Evolutionary conservation across 2,888 invertebrate species (phyloP).

Genomic region (Heliconius aoede): DNA sequence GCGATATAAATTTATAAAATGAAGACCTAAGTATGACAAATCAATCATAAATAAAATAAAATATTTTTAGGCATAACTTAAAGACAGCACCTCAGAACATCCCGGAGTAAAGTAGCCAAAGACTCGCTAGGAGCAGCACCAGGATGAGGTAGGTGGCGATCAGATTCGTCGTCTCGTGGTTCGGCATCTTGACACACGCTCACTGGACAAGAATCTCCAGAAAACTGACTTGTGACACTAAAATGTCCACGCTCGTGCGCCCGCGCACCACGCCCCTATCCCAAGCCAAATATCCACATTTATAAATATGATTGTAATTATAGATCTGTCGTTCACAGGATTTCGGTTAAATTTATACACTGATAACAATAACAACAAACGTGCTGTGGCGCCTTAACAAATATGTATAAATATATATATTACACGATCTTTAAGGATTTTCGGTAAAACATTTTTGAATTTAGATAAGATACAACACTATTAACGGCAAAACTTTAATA

Average conservation of each 20-base stretch:
- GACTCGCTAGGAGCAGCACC: conserved; percentile 85
- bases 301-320: conserved; percentile 70
- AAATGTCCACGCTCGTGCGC: conserved; percentile 57
- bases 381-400: conserved; percentile 2
- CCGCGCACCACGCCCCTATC: conserved; percentile 65
- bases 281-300: conserved; percentile 60
- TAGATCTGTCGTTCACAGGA: conserved; percentile 63
- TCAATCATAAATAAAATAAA: neutral
- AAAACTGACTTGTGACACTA: conserved; percentile 65
- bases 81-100: conserved; percentile 76
- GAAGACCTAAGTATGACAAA: neutral
- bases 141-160: conserved; percentile 88
- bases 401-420: no score
- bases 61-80: neutral
- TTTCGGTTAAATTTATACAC: conserved; percentile 39
- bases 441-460: neutral
- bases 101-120: conserved; percentile 88
- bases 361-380: conserved; percentile 47
- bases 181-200: conserved; percentile 73
- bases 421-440: neutral
- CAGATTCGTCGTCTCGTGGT: conserved; percentile 86
- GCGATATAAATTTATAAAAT: neutral
- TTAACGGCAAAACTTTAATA: no score
- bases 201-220: conserved; percentile 71
- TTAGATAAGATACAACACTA: neutral